Base-by-base conservation (phyloP, 2,797 vertebrate genomes). In the Argentina silus region DNA sequence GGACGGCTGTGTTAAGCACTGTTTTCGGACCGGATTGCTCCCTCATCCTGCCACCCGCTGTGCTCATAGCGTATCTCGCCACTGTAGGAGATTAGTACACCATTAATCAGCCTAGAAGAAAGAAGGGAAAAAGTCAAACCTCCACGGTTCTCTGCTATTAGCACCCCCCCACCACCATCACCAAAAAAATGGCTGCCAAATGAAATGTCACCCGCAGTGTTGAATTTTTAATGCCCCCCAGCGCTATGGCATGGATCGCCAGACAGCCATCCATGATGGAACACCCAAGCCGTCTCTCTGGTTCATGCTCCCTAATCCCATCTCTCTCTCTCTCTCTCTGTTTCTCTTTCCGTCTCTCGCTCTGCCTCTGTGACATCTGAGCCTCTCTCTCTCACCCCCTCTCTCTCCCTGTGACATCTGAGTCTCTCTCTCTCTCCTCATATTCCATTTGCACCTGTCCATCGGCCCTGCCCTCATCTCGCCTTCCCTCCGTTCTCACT, bases 211-310 rank as follows among this genome's bases (percentile, higher is more conserved):
- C 9, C 67, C 10, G 64, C 78, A 81, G 73, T 75, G 75, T 56
- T 89, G 73, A 74, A 90, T 88, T 82, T 87, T 90, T 89, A 85
- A 92, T 81, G 79, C 53, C 70, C 53, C 50, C 74, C 62, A 73
- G 10, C 48, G 17, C n/a, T 21, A 7, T 21, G 44, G 61, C 47
- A 63, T 70, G 69, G 56, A 62, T 70, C 11, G n/a, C 70, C 8
- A 23, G 73, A 61, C 23, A 53, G 21, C 51, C 15, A 51, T 47
- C 44, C 64, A 14, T 74, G 76, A 82, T 21, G 74, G 61, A 82
- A 67, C 12, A 19, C 7, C 21, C 11, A 21, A 12, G 67, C 42
- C 0, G 21, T 69, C 60, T 63, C 60, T 73, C 61, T 17, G 17
- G 60, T 74, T 82, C 76, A 78, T 62, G 59, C 21, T 63, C 81